These are phyloP conservation scores for Hyposoter dolosus DNA, from an alignment of 2,888 invertebrate genomes.

Conservation along the genomic window DNA sequence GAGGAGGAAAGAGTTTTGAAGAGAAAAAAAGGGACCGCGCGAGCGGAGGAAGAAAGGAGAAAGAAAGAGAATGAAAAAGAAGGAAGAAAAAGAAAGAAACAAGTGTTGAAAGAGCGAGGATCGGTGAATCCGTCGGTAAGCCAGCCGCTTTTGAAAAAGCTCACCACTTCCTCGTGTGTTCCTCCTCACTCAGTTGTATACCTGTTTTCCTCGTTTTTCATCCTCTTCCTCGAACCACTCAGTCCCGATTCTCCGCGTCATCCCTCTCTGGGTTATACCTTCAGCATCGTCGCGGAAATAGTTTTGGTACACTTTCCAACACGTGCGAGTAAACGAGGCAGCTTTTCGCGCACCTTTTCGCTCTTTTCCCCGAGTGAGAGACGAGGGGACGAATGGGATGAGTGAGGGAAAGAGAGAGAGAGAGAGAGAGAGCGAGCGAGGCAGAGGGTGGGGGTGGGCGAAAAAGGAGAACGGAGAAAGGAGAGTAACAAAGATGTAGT, in stretches of 20 bases:
- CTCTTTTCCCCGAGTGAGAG: slow-evolving; percentile 27
- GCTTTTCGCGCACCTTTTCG: slow-evolving; percentile 59
- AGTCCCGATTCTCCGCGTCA: slow-evolving; percentile 42
- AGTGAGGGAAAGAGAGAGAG: background rate
- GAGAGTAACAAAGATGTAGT: slow-evolving; percentile 6
- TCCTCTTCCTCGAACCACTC: slow-evolving; percentile 37
- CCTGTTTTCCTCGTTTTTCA: slow-evolving; percentile 3
- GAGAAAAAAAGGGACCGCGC: slow-evolving; percentile 14
- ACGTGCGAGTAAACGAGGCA: slow-evolving; percentile 59
- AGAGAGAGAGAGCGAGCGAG: background rate
- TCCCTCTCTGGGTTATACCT: slow-evolving; percentile 27
- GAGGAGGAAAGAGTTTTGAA: slow-evolving; percentile 19
- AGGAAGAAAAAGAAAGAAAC: slow-evolving; percentile 11
- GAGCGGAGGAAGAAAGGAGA: background rate
- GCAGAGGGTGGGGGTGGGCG: background rate
- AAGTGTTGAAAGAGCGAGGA: slow-evolving; percentile 61
- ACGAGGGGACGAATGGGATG: background rate
- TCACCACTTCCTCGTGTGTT: slow-evolving; percentile 43
- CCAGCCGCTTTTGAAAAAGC: slow-evolving; percentile 62
- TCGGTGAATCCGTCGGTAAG: slow-evolving; percentile 64
- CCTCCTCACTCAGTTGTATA: background rate
- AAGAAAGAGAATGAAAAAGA: background rate
- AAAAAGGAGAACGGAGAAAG: slow-evolving; percentile 22
- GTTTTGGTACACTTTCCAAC: slow-evolving; percentile 52
- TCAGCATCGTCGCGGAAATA: slow-evolving; percentile 49